Evolutionary conservation across 2,888 invertebrate species (phyloP), one percentile per base, ranked within the genome.

Genomic region (Leucophenga montana): DNA sequence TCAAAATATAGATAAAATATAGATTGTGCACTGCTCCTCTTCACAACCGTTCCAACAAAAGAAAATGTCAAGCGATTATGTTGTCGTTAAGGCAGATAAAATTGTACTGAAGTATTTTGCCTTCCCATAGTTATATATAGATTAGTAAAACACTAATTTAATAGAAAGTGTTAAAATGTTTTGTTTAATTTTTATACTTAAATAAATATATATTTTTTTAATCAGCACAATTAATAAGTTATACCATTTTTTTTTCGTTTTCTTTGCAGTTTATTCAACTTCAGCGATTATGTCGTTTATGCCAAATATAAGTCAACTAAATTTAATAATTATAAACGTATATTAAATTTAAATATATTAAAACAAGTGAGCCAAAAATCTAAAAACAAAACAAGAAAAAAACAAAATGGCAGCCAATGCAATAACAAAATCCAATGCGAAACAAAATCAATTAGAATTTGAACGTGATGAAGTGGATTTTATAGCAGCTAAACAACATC

Each of bases 391-490:
- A 33, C 33, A 5, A 8, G 48, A 48, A 54, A 65, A 27, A 18
- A 54, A 56, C 67, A 71, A 68, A 16, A 56, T 57, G 33, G 31
- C 54, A 18, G 20, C 57, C 48, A 57, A 56, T 56, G 20, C 22
- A 13, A 56, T 20, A 9, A 4, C 8, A 14, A 56, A 22, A 20
- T 56, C 22, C 8, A 50, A 16, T 50, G 18, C 39, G 57, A 57
- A 57, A 57, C 54, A 22, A 54, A 54, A 11, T 54, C 16, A 3
- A 1, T 14, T 18, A 22, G 33, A 69, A 53, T 75, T 74, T 48
- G 71, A 79, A 64, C 73, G 76, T 39, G 88, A 88, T 82, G 88
- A 87, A 80, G 87, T 88, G 48, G 88, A 88, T 78, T 88, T 87
- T 73, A 82, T 87, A 33, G 73, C 72, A 50, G 70, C 75, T 39